Conservation (phyloP, 30 jellyfish, hydroid and myxozoan species). For the Hydractinia symbiolongicarpus region DNA sequence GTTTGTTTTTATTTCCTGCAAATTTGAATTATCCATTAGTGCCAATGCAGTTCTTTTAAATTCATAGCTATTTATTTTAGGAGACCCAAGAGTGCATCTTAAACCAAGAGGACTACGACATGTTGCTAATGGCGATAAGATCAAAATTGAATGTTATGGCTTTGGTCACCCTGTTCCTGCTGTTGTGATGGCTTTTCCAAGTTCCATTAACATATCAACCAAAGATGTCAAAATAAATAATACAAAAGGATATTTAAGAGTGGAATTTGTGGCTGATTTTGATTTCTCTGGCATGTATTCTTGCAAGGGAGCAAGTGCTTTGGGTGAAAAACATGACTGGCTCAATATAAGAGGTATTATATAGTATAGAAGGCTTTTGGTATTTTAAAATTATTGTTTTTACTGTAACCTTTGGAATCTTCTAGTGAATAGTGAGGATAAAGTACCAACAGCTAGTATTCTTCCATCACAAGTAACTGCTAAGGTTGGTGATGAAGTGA, state of each 20-base stretch:
- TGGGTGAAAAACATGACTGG: constrained; percentile 32
- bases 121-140: constrained; percentile 34
- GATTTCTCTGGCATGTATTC: constrained; percentile 24
- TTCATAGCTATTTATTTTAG: constrained; percentile 13
- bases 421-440: constrained; percentile 31
- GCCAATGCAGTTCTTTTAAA: no score
- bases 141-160: constrained; percentile 38
- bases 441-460: constrained; percentile 36
- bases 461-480: constrained; percentile 29
- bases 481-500: constrained; percentile 23
- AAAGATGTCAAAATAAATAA: not conserved
- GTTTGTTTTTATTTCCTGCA: no score
- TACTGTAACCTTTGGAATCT: not conserved
- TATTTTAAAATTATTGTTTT: no score
- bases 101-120: constrained; percentile 55
- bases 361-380: not conserved
- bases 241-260: constrained; percentile 4
- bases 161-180: constrained; percentile 30
- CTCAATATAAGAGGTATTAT: constrained; percentile 17
- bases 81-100: constrained; percentile 49
- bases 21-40: no score
- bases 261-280: constrained; percentile 19
- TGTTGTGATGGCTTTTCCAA: constrained; percentile 14
- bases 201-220: not conserved
- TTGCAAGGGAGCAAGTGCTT: constrained; percentile 10